These are phyloP conservation scores for Pristionchus maxplancki DNA, from an alignment of 2,888 invertebrate genomes.

Conservation along the genomic window DNA sequence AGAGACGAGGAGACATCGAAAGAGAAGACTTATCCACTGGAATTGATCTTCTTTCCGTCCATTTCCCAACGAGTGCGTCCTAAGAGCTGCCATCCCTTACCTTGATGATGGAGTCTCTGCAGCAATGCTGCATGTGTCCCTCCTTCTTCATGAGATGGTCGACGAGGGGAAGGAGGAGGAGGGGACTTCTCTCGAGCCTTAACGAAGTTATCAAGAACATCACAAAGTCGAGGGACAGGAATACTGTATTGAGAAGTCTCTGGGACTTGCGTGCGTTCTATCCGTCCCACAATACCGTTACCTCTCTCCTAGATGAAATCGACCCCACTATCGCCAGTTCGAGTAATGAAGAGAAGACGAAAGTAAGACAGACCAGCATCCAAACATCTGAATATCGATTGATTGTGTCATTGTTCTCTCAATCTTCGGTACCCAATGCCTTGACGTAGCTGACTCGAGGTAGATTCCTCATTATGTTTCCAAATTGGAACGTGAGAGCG, in stretches of 20 bases:
- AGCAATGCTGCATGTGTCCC: constrained; percentile 15
- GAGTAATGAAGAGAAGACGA: constrained; percentile 73
- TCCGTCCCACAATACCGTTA: too few relatives aligned
- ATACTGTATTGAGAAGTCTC: too few relatives aligned
- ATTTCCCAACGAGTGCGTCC: too few relatives aligned
- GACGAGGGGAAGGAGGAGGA: neutral
- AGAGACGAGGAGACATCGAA: constrained; percentile 63
- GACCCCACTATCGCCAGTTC: constrained; percentile 75
- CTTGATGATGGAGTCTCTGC: constrained; percentile 20
- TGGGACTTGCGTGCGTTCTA: too few relatives aligned
- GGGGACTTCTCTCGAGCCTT: neutral
- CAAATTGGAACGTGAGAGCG: constrained; percentile 72
- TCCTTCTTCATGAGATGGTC: neutral
- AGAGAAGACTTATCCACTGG: constrained; percentile 56
- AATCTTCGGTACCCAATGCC: constrained; percentile 60
- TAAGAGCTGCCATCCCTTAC: too few relatives aligned
- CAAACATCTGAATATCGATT: constrained; percentile 64
- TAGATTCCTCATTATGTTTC: constrained; percentile 76
- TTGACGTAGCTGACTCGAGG: constrained; percentile 71
- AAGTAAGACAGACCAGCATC: constrained; percentile 74
- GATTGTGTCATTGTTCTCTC: neutral
- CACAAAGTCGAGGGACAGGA: neutral
- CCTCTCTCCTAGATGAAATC: constrained; percentile 64
- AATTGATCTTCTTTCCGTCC: neutral
- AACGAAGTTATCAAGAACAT: neutral